A percentile compares a stretch with the other conserved stretches of the same genome.
Evolutionary conservation across 2,888 invertebrate species (phyloP).

Genomic region (Napeogenes inachia): DNA sequence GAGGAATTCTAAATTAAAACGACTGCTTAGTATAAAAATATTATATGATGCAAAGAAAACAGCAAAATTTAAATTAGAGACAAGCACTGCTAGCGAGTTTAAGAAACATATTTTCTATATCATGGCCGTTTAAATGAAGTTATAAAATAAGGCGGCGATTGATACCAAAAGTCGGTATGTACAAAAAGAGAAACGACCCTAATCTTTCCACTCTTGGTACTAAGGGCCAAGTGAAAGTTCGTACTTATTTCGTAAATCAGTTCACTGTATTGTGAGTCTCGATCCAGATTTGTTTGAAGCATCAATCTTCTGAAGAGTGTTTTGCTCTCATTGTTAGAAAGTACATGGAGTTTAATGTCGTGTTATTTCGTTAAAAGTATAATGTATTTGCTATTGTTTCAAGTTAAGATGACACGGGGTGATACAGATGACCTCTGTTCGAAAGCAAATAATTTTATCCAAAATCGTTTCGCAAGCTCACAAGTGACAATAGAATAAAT

Average conservation of each 20-base stretch:
- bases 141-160: too few species aligned
- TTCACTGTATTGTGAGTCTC: slow-evolving; percentile 50
- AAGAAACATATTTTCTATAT: too few species aligned
- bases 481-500: background rate
- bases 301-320: slow-evolving; percentile 56
- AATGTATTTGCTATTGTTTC: slow-evolving; percentile 27
- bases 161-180: background rate
- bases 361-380: slow-evolving; percentile 28
- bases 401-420: slow-evolving; percentile 16
- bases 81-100: too few species aligned
- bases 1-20: too few species aligned
- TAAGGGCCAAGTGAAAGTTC: slow-evolving; percentile 72
- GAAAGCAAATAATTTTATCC: slow-evolving; percentile 18
- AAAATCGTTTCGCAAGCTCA: slow-evolving; percentile 14
- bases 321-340: slow-evolving; percentile 53
- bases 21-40: too few species aligned
- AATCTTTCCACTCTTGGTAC: slow-evolving; percentile 42
- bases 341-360: slow-evolving; percentile 35
- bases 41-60: too few species aligned
- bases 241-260: slow-evolving; percentile 59
- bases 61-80: too few species aligned
- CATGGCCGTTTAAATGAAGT: too few species aligned
- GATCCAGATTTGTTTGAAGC: slow-evolving; percentile 57
- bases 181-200: slow-evolving; percentile 42
- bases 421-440: slow-evolving; percentile 24